phyloP scores from a whole-genome alignment of 2,888 invertebrate genomes.

The Podabrus alpinus region DNA sequence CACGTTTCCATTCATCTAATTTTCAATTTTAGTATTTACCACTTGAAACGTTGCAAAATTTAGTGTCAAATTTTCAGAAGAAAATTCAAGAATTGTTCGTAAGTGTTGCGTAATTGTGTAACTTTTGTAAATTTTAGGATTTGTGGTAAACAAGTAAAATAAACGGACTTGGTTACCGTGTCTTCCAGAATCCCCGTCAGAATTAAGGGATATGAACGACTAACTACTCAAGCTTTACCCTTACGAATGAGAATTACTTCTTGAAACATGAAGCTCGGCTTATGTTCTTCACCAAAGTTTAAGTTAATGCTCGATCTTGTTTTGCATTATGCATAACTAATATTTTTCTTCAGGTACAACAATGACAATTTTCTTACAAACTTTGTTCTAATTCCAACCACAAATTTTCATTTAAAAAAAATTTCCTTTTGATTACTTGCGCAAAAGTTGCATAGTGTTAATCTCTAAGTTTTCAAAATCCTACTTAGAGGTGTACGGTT shows the following conservation, averaged over 20 bases:
- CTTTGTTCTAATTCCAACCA: background rate
- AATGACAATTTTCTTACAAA: background rate
- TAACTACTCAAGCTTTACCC: conserved; percentile 37
- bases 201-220: conserved; percentile 43
- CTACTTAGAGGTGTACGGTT: background rate
- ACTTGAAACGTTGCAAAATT: background rate
- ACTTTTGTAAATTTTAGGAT: conserved; percentile 13
- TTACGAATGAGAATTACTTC: conserved; percentile 42
- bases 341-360: conserved; percentile 49
- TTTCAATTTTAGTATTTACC: background rate
- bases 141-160: conserved; percentile 36
- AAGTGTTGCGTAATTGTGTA: background rate
- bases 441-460: background rate
- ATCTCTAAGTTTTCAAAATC: background rate
- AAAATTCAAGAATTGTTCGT: background rate
- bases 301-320: conserved; percentile 47
- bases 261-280: conserved; percentile 41
- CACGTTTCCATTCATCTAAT: background rate
- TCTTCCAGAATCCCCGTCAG: conserved; percentile 37
- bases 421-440: background rate
- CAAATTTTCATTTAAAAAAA: background rate
- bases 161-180: conserved; percentile 31
- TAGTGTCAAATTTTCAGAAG: background rate
- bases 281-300: conserved; percentile 29
- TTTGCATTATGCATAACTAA: conserved; percentile 51